A percentile compares a stretch with the other conserved stretches of the same genome.
Evolutionary conservation across 2,797 vertebrate species (phyloP).

Genomic region (Tapera naevia): DNA sequence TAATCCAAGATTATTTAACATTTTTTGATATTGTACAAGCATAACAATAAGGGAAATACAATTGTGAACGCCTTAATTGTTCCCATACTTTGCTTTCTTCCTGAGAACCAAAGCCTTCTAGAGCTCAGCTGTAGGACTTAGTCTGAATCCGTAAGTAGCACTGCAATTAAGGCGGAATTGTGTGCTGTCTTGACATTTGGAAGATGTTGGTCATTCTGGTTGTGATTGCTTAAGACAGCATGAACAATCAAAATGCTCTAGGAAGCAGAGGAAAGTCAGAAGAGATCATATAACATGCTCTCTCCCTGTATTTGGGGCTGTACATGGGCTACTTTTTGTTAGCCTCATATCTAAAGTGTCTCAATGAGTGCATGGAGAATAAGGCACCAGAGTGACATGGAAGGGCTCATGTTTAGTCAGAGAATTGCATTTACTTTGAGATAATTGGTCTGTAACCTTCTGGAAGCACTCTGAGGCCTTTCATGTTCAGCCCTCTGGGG

Average conservation of each 20-base stretch:
- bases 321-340: background rate
- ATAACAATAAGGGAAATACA: background rate
- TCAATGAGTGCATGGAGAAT: background rate
- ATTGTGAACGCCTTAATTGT: background rate
- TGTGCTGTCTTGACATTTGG: background rate
- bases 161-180: conserved; percentile 3
- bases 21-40: background rate
- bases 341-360: background rate
- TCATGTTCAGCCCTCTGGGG: background rate
- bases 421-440: background rate
- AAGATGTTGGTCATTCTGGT: background rate
- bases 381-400: background rate
- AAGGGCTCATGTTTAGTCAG: background rate
- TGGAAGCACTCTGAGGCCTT: background rate
- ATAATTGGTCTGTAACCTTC: background rate
- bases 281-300: background rate
- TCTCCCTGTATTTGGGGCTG: background rate
- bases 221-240: background rate
- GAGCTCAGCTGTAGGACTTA: background rate
- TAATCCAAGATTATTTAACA: background rate
- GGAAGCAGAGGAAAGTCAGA: background rate
- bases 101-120: conserved; percentile 15
- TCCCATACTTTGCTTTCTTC: background rate
- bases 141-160: background rate
- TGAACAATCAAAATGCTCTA: background rate